Evolutionary conservation across 2,797 vertebrate species (phyloP).

Genomic region (Nannoperca australis): DNA sequence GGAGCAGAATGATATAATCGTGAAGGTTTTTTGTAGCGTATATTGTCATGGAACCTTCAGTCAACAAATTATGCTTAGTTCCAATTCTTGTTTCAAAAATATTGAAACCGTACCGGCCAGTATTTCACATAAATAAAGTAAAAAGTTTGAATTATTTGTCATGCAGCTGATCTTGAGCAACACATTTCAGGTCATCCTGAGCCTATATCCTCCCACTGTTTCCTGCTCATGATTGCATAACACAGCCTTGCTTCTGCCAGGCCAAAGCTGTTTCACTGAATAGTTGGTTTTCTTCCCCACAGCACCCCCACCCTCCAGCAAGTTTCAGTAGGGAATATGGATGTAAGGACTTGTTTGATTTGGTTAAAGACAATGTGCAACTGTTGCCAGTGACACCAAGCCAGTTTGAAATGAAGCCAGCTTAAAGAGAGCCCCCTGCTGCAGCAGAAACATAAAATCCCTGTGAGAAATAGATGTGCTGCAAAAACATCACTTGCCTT

Average conservation of each 20-base stretch:
- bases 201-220: slow-evolving; percentile 61
- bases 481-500: slow-evolving; percentile 1
- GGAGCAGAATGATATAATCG: background rate
- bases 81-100: background rate
- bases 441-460: slow-evolving; percentile 26
- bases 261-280: slow-evolving; percentile 21
- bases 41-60: background rate
- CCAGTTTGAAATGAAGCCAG: slow-evolving; percentile 15
- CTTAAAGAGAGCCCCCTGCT: slow-evolving; percentile 25
- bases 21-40: background rate
- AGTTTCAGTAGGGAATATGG: background rate
- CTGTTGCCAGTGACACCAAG: slow-evolving; percentile 16
- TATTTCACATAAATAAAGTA: background rate
- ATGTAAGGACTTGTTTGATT: slow-evolving; percentile 47
- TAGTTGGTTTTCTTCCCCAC: slow-evolving; percentile 26
- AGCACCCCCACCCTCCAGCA: background rate
- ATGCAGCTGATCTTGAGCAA: slow-evolving; percentile 22
- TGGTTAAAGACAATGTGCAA: slow-evolving; percentile 10
- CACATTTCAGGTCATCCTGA: slow-evolving; percentile 32
- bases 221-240: slow-evolving; percentile 75
- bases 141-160: background rate
- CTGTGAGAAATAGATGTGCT: slow-evolving; percentile 29
- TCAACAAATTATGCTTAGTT: background rate
- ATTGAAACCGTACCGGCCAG: background rate
- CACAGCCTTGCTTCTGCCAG: slow-evolving; percentile 64